These are phyloP conservation scores for Murina feae DNA, from an alignment of 2,113 vertebrate genomes.

Conservation along the genomic window DNA sequence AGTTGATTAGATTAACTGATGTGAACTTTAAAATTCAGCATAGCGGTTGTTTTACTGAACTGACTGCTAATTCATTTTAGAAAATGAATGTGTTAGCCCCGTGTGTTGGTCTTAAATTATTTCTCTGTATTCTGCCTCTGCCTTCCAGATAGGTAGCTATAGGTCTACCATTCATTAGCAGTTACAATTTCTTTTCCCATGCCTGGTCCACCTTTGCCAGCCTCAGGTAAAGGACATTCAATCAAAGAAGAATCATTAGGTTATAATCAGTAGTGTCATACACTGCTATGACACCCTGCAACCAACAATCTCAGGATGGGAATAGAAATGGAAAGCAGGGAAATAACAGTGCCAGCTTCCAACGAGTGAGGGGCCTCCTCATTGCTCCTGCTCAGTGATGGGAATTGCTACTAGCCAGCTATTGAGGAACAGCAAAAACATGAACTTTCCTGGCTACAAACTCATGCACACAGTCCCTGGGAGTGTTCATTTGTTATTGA, in stretches of 20 bases:
- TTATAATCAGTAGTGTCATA: background rate
- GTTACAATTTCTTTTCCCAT: background rate
- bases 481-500: background rate
- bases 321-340: conserved; percentile 22
- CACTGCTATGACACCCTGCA: background rate
- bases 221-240: background rate
- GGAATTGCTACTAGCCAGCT: conserved; percentile 1
- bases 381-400: background rate
- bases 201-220: background rate
- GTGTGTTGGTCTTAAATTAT: background rate
- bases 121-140: background rate
- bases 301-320: background rate
- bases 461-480: background rate
- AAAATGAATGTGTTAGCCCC: background rate
- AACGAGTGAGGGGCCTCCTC: background rate
- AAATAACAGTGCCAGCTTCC: conserved; percentile 42
- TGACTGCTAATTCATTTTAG: background rate
- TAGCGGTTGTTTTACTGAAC: background rate
- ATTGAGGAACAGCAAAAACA: background rate
- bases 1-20: background rate
- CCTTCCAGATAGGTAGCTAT: background rate
- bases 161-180: background rate
- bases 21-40: background rate
- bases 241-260: background rate
- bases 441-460: background rate